These are phyloP conservation scores for Orycteropus afer DNA, from an alignment of 2,113 vertebrate genomes.

Conservation along the genomic window DNA sequence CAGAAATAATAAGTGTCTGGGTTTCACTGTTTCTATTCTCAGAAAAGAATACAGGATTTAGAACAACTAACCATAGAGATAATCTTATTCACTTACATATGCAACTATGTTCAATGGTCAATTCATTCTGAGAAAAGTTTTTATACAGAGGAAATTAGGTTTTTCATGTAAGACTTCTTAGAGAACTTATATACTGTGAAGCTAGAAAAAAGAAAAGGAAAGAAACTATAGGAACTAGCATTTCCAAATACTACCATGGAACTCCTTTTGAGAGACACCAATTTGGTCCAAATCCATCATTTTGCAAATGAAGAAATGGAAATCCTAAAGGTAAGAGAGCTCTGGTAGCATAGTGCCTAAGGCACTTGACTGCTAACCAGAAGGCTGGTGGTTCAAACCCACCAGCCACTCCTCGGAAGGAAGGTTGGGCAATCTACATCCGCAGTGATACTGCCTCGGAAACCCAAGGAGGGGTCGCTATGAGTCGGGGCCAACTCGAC, in stretches of 20 bases:
- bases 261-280: background rate
- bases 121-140: constrained; percentile 34
- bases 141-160: background rate
- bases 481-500: no score
- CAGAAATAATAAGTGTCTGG: background rate
- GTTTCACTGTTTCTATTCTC: background rate
- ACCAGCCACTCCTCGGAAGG: no score
- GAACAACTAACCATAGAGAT: background rate
- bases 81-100: background rate
- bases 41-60: background rate
- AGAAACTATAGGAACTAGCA: background rate
- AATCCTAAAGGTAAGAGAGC: background rate
- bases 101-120: background rate
- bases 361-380: no score
- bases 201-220: background rate
- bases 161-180: background rate
- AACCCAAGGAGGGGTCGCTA: no score
- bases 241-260: background rate
- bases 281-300: background rate
- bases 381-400: no score
- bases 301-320: background rate
- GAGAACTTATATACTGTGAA: background rate
- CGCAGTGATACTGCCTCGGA: no score
- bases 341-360: no score
- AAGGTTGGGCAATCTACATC: no score